Evolutionary conservation across 2,113 vertebrate genomes (phyloP).

Genomic region (Panthera uncia): DNA sequence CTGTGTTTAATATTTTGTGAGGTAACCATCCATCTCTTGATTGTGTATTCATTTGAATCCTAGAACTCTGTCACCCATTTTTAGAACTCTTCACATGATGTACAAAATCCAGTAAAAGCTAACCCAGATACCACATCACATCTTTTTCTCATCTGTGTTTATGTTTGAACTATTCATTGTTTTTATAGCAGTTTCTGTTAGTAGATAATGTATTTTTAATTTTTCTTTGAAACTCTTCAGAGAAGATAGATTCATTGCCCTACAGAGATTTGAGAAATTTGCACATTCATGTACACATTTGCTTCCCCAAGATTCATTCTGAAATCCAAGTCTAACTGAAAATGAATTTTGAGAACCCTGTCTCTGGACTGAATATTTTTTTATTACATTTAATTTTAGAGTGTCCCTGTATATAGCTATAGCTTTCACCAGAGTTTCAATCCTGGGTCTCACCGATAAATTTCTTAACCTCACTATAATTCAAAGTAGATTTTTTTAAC

Average conservation of each 20-base stretch:
- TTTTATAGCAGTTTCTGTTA: background rate
- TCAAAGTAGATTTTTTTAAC: background rate
- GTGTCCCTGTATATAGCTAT: background rate
- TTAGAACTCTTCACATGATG: background rate
- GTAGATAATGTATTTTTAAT: background rate
- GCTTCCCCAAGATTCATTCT: background rate
- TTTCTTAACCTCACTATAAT: background rate
- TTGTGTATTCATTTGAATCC: background rate
- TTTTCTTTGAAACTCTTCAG: background rate
- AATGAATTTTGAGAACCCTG: background rate
- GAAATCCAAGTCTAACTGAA: background rate
- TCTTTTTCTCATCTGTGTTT: background rate
- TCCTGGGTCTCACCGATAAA: background rate
- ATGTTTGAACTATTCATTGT: background rate
- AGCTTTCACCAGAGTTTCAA: background rate
- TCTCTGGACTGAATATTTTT: background rate
- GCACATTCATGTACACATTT: background rate
- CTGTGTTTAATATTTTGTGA: background rate
- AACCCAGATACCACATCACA: background rate
- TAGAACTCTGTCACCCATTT: background rate
- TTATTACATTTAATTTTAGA: background rate
- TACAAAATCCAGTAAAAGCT: background rate
- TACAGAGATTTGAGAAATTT: background rate
- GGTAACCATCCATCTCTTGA: background rate
- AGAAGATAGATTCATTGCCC: background rate